These are phyloP conservation scores for Drosophila murphyi DNA, from an alignment of 1,140 invertebrate genomes.

Conservation along the genomic window DNA sequence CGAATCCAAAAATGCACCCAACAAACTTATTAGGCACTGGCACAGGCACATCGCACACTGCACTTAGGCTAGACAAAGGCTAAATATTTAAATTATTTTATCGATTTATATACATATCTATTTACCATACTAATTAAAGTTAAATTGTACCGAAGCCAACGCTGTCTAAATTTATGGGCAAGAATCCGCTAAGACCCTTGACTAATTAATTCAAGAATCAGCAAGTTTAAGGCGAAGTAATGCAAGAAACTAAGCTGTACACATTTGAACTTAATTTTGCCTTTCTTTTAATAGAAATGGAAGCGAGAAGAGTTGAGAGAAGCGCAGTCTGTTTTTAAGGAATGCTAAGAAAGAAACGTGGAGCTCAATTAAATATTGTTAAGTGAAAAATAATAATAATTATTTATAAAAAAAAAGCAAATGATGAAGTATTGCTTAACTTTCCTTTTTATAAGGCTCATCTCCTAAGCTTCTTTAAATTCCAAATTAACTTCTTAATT, in stretches of 20 bases:
- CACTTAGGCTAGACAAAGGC: conserved; percentile 75
- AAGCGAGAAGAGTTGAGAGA: background rate
- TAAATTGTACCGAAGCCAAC: conserved; percentile 63
- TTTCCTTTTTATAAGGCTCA: too few relatives aligned
- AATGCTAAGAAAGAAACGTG: too few relatives aligned
- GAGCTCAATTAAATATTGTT: too few relatives aligned
- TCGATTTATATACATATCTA: conserved; percentile 67
- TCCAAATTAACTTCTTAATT: too few relatives aligned
- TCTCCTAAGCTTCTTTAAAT: too few relatives aligned
- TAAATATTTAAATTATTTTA: conserved; percentile 78
- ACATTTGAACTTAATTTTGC: background rate
- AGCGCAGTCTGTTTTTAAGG: background rate
- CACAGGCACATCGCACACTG: conserved; percentile 45
- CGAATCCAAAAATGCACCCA: conserved; percentile 39
- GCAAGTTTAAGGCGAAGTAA: background rate
- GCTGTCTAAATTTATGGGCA: conserved; percentile 6
- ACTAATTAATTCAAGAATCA: background rate
- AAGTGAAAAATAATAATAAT: too few relatives aligned
- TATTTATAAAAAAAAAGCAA: too few relatives aligned
- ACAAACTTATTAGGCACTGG: conserved; percentile 31
- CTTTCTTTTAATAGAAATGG: background rate
- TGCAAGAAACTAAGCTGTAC: background rate
- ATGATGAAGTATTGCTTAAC: too few relatives aligned
- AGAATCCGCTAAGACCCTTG: background rate
- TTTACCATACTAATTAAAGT: conserved; percentile 74